Evolutionary conservation across 1,140 invertebrate genomes (phyloP).

Genomic region (Philopotamus ludificatus): DNA sequence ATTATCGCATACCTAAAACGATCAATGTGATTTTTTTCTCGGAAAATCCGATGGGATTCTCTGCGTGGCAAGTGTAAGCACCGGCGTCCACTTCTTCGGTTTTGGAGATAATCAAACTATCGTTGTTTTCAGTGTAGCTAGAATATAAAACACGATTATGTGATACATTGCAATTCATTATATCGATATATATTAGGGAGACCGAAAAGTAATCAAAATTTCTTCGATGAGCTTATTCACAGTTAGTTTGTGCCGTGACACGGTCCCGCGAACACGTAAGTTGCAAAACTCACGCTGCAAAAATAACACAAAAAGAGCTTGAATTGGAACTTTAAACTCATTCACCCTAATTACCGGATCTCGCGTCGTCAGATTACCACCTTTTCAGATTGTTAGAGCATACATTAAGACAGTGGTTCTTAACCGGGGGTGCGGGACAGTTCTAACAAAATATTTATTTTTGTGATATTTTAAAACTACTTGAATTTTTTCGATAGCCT

Average conservation of each 20-base stretch:
- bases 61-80: constrained; percentile 47
- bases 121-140: constrained; percentile 44
- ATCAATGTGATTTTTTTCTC: constrained; percentile 46
- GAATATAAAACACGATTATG: constrained; percentile 1
- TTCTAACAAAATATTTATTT: neutral
- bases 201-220: too few relatives aligned
- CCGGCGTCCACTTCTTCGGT: constrained; percentile 45
- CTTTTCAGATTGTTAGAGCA: too few relatives aligned
- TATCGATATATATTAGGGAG: too few relatives aligned
- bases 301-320: constrained; percentile 6
- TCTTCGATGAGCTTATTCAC: too few relatives aligned
- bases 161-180: neutral
- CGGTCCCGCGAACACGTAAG: too few relatives aligned
- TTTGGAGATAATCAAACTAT: constrained; percentile 45
- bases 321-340: neutral
- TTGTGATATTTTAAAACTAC: neutral
- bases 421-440: neutral
- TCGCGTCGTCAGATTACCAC: too few relatives aligned
- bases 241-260: too few relatives aligned
- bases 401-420: neutral
- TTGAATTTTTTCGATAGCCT: too few relatives aligned
- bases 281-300: neutral
- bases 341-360: too few relatives aligned
- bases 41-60: constrained; percentile 44
- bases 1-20: constrained; percentile 50